A percentile compares a stretch with the other conserved stretches of the same genome.
Evolutionary conservation across 1,140 invertebrate species (phyloP).

Genomic region (Coelopa frigida): DNA sequence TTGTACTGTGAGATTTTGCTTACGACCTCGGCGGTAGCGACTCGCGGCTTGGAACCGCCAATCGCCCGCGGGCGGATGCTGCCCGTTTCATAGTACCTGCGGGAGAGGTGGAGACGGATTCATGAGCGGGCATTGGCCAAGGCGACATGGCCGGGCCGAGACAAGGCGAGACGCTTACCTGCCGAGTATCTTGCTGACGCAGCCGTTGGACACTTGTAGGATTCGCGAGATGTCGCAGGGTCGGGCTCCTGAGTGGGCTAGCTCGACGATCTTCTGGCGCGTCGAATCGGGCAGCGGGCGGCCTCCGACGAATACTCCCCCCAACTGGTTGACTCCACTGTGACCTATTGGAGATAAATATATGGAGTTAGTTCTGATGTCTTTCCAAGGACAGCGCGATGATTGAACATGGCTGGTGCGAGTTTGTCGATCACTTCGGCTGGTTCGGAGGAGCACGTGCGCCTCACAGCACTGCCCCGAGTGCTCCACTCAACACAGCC

Average conservation of each 20-base stretch:
- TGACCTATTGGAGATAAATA: conserved; percentile 55
- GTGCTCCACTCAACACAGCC: too few relatives aligned
- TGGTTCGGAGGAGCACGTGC: too few relatives aligned
- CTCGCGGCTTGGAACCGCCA: conserved; percentile 89
- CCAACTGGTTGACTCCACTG: conserved; percentile 96
- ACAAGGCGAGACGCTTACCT: too few relatives aligned
- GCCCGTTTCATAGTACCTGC: conserved; percentile 96
- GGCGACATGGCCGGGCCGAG: too few relatives aligned
- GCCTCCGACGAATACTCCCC: conserved; percentile 96
- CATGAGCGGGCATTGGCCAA: too few relatives aligned
- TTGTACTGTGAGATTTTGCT: conserved; percentile 94
- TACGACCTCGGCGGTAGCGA: conserved; percentile 91
- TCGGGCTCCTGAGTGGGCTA: conserved; percentile 91
- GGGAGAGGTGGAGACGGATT: too few relatives aligned
- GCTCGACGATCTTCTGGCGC: conserved; percentile 94
- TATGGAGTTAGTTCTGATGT: too few relatives aligned
- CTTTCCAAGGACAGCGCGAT: too few relatives aligned
- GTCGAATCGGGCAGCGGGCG: conserved; percentile 94
- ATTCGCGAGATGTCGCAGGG: conserved; percentile 98
- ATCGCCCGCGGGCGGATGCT: conserved; percentile 93
- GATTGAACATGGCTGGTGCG: too few relatives aligned
- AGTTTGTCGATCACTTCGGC: too few relatives aligned
- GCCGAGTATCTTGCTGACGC: conserved; percentile 90
- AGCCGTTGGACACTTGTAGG: conserved; percentile 93
- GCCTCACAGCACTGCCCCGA: too few relatives aligned